Evolutionary conservation across 2,888 invertebrate species (phyloP).

Genomic region (Patella caerulea): DNA sequence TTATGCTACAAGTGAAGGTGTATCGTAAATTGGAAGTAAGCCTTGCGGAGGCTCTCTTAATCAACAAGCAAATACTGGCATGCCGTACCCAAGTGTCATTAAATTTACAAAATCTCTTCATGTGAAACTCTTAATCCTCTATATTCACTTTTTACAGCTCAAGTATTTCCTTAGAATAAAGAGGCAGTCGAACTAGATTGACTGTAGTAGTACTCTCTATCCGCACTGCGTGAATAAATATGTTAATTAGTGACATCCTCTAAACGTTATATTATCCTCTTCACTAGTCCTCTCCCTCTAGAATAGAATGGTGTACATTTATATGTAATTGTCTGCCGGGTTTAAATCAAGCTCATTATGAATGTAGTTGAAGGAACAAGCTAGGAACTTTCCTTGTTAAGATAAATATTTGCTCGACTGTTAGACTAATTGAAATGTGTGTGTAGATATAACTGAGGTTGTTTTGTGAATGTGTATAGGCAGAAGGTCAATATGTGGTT

Average conservation of each 20-base stretch:
- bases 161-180: background rate
- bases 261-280: no score
- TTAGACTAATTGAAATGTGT: no score
- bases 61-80: constrained; percentile 9
- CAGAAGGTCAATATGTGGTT: background rate
- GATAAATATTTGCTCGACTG: no score
- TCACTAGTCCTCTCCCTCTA: no score
- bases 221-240: no score
- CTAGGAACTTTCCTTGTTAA: no score
- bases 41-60: background rate
- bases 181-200: background rate
- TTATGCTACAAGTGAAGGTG: constrained; percentile 12
- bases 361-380: no score
- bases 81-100: constrained; percentile 12
- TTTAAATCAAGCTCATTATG: no score
- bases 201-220: no score
- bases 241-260: no score
- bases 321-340: no score
- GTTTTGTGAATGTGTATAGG: background rate
- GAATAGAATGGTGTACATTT: no score
- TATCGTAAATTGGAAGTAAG: constrained; percentile 11
- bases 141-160: constrained; percentile 8
- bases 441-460: background rate
- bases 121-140: background rate
- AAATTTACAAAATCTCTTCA: constrained; percentile 11